Evolutionary conservation across 2,113 vertebrate genomes (phyloP), one percentile per base, ranked within the genome.

Genomic region (Varanus salvator): DNA sequence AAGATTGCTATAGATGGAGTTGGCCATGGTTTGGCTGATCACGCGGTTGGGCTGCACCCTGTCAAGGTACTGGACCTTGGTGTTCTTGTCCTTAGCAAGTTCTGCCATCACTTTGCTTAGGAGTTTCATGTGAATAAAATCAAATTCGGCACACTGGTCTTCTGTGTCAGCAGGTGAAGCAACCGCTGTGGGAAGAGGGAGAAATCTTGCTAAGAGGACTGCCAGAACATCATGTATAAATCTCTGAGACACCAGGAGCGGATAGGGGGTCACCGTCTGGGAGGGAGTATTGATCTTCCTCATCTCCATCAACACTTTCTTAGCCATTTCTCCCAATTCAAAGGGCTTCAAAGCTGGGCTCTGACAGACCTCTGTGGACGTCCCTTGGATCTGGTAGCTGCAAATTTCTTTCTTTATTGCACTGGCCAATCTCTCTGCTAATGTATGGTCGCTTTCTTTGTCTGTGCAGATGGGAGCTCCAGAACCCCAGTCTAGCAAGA

Each of bases 101-200:
- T 94, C 91, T 57, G 84, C 17, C 84, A 90, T 91, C 85, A 96
- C 50, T 25, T 80, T 93, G 86, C 75, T 93, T 76, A 95, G 52
- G 82, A 96, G 91, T 29, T 93, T 95, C 92, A 92, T 87, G 75
- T 95, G 92, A 90, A 94, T 86, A 72, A 95, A 94, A 68, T 94
- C 84, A 4, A 93, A 44, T 82, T 96, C 93, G 50, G 92, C 84
- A 66, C n/a, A 69, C 8, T 69, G 50, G 4, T 80, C 84, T 3
- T 86, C 85, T 11, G 88, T 86, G 34, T 75, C 92, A 6, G 87
- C n/a, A 57, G 50, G 38, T 11, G 87, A 87, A 50, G 54, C 5
- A 1, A 66, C 80, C 0, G 6, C 64, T 4, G 85, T 68, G 34
- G 88, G 78, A 54, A n/a, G 34, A 80, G 86, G 80, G 69, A 88